Conservation (phyloP, 2,888 invertebrate genomes). For the Byasa hedistus region DNA sequence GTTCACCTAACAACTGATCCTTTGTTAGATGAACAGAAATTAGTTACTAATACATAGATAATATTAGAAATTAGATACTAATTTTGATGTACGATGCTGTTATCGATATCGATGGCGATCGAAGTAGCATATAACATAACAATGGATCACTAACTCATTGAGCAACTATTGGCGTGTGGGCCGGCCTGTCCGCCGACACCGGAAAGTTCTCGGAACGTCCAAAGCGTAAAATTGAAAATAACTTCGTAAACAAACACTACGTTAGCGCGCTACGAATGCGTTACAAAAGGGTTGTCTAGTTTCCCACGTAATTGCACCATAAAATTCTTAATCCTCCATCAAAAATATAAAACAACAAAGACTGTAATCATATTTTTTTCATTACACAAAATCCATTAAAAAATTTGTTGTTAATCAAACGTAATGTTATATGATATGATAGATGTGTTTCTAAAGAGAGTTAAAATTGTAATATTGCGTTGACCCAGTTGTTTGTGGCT, state of each 20-base stretch:
- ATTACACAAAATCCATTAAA: no score
- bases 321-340: no score
- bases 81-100: background rate
- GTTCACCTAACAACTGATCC: background rate
- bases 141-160: constrained; percentile 28
- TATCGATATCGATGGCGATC: constrained; percentile 1
- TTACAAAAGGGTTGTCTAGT: constrained; percentile 39
- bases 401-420: no score
- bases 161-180: constrained; percentile 27
- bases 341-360: no score
- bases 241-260: constrained; percentile 59
- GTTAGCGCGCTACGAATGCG: constrained; percentile 44
- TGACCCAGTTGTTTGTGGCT: constrained; percentile 6
- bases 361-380: no score
- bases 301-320: background rate
- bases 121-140: constrained; percentile 21
- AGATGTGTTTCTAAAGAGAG: no score
- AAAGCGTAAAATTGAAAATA: constrained; percentile 57
- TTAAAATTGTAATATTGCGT: background rate
- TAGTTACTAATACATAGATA: no score
- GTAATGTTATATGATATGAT: no score
- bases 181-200: constrained; percentile 26
- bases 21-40: no score
- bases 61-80: no score
- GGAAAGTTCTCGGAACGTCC: constrained; percentile 37